These are phyloP conservation scores for Pantherophis vulpinus DNA, from an alignment of 2,797 vertebrate species.

Conservation along the genomic window DNA sequence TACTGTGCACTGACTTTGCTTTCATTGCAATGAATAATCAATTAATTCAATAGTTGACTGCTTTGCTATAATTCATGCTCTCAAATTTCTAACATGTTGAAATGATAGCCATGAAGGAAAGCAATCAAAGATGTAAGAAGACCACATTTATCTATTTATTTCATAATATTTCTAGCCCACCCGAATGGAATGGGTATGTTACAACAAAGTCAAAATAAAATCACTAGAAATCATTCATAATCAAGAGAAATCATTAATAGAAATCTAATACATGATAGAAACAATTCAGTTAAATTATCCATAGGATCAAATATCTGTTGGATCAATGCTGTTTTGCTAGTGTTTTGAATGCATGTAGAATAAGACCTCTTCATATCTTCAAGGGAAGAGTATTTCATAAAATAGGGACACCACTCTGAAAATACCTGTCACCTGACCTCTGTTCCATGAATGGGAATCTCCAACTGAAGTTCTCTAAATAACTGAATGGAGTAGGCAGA, in stretches of 20 bases:
- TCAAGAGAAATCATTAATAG: not conserved
- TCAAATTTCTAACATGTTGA: not conserved
- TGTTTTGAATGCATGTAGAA: not conserved
- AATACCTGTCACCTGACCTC: not conserved
- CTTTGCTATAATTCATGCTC: not conserved
- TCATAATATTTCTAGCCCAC: not conserved
- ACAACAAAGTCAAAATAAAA: not conserved
- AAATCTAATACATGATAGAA: not conserved
- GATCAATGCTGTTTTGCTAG: not conserved
- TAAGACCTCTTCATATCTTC: not conserved
- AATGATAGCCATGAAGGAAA: not conserved
- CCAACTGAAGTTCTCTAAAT: not conserved
- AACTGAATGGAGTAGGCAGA: not conserved
- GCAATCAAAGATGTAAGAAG: not conserved
- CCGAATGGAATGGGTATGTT: not conserved
- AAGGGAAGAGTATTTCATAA: not conserved
- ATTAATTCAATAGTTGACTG: not conserved
- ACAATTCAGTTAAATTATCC: not conserved
- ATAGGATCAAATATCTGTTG: not conserved
- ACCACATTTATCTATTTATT: not conserved
- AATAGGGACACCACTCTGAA: not conserved
- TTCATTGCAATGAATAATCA: not conserved
- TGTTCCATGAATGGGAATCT: not conserved
- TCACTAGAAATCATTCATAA: not conserved
- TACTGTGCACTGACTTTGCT: not conserved